phyloP scores from a whole-genome alignment of 2,888 invertebrate species.

The Drosophila melanosoma region DNA sequence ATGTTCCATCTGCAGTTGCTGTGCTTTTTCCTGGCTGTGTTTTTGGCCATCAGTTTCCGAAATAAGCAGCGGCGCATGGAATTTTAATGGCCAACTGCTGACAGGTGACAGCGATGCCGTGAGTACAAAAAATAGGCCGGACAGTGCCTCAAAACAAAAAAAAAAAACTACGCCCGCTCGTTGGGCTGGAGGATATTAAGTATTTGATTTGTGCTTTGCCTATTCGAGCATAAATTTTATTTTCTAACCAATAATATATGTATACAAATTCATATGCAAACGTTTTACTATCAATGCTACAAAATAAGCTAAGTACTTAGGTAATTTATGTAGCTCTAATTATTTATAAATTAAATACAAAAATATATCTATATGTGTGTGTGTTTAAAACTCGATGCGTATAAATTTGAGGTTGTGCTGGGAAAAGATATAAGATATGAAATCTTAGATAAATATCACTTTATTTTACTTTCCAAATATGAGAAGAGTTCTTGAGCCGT shows the following conservation, averaged over 20 bases:
- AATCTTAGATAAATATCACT: background rate
- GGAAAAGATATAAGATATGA: background rate
- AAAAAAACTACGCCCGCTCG: slow-evolving; percentile 3
- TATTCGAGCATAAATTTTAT: slow-evolving; percentile 43
- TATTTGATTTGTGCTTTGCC: slow-evolving; percentile 54
- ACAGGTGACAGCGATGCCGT: slow-evolving; percentile 18
- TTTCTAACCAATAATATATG: slow-evolving; percentile 33
- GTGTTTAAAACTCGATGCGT: slow-evolving; percentile 1
- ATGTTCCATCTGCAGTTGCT: slow-evolving; percentile 59
- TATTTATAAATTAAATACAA: slow-evolving; percentile 50
- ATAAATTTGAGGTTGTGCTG: background rate
- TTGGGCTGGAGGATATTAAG: slow-evolving; percentile 36
- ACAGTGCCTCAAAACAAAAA: slow-evolving; percentile 1
- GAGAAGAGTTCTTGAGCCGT: background rate
- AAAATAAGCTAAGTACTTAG: slow-evolving; percentile 44
- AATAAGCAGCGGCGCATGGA: slow-evolving; percentile 82
- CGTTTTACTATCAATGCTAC: slow-evolving; percentile 41
- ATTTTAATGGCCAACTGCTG: slow-evolving; percentile 64
- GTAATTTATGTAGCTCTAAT: slow-evolving; percentile 50
- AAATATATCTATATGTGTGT: slow-evolving; percentile 39
- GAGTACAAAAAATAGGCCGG: slow-evolving; percentile 61
- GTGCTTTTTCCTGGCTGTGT: slow-evolving; percentile 70
- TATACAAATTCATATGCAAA: slow-evolving; percentile 14
- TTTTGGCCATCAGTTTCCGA: slow-evolving; percentile 78
- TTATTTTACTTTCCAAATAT: background rate